Conservation (phyloP, 2,113 vertebrate genomes). For the Coreoperca whiteheadi region DNA sequence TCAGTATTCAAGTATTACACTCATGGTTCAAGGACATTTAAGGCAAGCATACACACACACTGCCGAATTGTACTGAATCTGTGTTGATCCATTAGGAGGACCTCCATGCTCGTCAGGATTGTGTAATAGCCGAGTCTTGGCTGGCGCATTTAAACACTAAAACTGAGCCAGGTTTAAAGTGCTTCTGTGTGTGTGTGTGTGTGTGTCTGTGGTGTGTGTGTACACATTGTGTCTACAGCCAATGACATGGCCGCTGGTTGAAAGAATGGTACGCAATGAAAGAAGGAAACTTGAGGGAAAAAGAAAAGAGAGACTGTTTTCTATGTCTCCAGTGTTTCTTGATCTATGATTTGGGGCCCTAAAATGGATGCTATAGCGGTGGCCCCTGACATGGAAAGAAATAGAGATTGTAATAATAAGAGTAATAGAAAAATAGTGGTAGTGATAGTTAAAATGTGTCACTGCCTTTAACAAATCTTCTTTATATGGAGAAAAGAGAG, state of each 20-base stretch:
- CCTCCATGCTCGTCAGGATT: constrained; percentile 69
- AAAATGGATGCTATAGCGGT: neutral
- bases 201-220: constrained; percentile 18
- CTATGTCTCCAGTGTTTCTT: constrained; percentile 29
- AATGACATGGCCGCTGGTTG: constrained; percentile 58
- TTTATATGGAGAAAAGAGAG: constrained; percentile 4
- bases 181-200: constrained; percentile 44
- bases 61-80: constrained; percentile 51
- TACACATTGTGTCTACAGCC: constrained; percentile 25
- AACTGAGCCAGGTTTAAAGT: constrained; percentile 66
- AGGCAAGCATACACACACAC: constrained; percentile 54
- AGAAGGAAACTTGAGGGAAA: constrained; percentile 31
- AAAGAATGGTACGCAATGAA: constrained; percentile 49
- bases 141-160: constrained; percentile 66
- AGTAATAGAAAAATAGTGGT: constrained; percentile 22
- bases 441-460: neutral
- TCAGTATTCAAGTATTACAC: constrained; percentile 41
- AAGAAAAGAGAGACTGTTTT: constrained; percentile 48
- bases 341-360: constrained; percentile 9
- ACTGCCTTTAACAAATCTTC: neutral
- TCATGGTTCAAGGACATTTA: constrained; percentile 74
- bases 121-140: constrained; percentile 57
- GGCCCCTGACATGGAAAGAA: constrained; percentile 34
- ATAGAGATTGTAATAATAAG: neutral
- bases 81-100: constrained; percentile 72